Evolutionary conservation across 2,797 vertebrate genomes (phyloP), one percentile per base, ranked within the genome.

Genomic region (Chromis chromis): DNA sequence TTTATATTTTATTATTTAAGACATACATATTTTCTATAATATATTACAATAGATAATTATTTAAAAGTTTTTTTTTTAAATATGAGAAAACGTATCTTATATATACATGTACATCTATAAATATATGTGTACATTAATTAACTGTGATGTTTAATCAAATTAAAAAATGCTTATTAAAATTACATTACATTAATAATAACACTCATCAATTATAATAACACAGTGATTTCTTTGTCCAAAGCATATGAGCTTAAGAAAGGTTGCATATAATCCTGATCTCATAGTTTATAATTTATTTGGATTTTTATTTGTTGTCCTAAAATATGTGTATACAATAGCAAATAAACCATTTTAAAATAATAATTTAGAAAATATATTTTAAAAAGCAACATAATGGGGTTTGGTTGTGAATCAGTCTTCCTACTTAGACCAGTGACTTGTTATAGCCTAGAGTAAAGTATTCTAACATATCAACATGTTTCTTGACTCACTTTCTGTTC

Each of bases 381-480:
- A n/a, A 4, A 19, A 58, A 59, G 46, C 25, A 13, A 52, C 27
- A 12, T 36, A 11, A 50, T 46, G 31, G 48, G 8, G 11, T 62
- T 48, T 25, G 12, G 4, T 33, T 58, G 4, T 28, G n/a, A 66
- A 49, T 54, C 21, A 19, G 22, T 19, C 24, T 31, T 67, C 24
- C 11, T 48, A 5, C 4, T 10, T 8, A 48, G 14, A 67, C 12
- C 1, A 36, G 2, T 33, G 4, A 72, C 14, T 49, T 57, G 42
- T 61, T 33, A 44, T 33, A 63, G 65, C 36, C 59, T 27, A 28
- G 1, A 75, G 49, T 68, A 62, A 71, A 57, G 14, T 58, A 74
- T 72, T 81, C 1, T 40, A 21, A 58, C 7, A 50, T 65, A 76
- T 65, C 52, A 77, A 66, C 65, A 72, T 69, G 28, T 55, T 72